These are phyloP conservation scores for Athene cunicularia DNA, from an alignment of 2,113 vertebrate genomes.

Conservation along the genomic window DNA sequence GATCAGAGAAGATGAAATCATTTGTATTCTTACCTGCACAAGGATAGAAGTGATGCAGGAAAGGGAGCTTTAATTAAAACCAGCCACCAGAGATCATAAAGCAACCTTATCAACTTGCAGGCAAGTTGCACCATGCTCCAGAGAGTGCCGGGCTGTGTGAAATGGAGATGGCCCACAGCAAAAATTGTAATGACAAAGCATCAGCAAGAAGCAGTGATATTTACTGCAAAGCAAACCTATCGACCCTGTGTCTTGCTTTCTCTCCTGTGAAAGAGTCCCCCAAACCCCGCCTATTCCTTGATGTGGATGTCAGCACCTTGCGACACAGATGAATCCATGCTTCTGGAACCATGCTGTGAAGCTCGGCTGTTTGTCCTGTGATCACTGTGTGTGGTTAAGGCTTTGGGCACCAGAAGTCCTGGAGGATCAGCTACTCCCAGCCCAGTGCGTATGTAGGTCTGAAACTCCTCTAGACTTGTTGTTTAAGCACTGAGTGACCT, in stretches of 20 bases:
- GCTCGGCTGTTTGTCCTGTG: not conserved
- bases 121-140: rapidly evolving
- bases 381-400: rapidly evolving
- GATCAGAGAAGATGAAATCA: not conserved
- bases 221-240: not conserved
- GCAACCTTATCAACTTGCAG: not conserved
- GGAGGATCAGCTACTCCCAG: not conserved
- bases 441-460: rapidly evolving
- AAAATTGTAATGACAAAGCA: rapidly evolving
- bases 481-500: not conserved
- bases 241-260: not conserved
- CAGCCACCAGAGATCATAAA: not conserved
- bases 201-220: not conserved
- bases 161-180: not conserved
- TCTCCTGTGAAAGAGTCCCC: not conserved
- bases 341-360: rapidly evolving
- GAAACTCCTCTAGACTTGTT: not conserved
- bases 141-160: not conserved
- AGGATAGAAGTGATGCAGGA: not conserved
- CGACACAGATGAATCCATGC: rapidly evolving
- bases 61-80: slow-evolving; percentile 53
- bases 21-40: not conserved
- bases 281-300: rapidly evolving
- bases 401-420: not conserved
- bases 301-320: rapidly evolving